Base-by-base conservation (phyloP, 2,797 vertebrate genomes). In the Loriculus beryllinus region DNA sequence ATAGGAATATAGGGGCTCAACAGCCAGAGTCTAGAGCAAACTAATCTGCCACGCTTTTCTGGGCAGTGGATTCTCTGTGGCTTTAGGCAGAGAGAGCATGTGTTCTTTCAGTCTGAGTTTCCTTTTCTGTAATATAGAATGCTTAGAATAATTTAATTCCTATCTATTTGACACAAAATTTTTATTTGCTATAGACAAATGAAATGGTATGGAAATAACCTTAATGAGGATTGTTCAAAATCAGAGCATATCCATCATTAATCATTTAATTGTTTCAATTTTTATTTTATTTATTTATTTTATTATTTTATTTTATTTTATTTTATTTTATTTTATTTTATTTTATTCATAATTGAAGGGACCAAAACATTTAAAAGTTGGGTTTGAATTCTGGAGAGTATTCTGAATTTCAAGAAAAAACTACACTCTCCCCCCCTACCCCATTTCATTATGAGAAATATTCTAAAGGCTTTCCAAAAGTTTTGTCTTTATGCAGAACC, bases 391-490 rank as follows among this genome's bases (percentile, higher is more conserved):
- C 75, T 70, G 35, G 57, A 51, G 28, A 74, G 23, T 57, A 60
- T 85, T 72, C 79, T 75, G 48, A 96, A 85, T 57, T 83, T 95
- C 76, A 92, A 88, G 87, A 88, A 62, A 68, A 93, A 68, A 90
- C 85, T 95, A 70, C 75, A 67, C 57, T 68, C 48, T 52, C 71
- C 78, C 39, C 28, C 71, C 54, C 70, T 42, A 48, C 68, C 83
- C 39, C 29, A 31, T 84, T 83, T 94, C 74, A 91, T 78, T 86
- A 96, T 95, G 82, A 95, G 88, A 97, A 97, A 90, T 96, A 97
- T 96, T 96, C 85, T 88, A 93, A 94, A 93, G 89, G 82, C 87
- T 87, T 96, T 96, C 93, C 94, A 86, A 80, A 96, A 88, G 77
- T 82, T 95, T 92, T 92, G 94, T 80, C 78, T 96, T 96, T 96